These are phyloP conservation scores for Lerista edwardsae DNA, from an alignment of 2,797 vertebrate genomes.

Conservation along the genomic window DNA sequence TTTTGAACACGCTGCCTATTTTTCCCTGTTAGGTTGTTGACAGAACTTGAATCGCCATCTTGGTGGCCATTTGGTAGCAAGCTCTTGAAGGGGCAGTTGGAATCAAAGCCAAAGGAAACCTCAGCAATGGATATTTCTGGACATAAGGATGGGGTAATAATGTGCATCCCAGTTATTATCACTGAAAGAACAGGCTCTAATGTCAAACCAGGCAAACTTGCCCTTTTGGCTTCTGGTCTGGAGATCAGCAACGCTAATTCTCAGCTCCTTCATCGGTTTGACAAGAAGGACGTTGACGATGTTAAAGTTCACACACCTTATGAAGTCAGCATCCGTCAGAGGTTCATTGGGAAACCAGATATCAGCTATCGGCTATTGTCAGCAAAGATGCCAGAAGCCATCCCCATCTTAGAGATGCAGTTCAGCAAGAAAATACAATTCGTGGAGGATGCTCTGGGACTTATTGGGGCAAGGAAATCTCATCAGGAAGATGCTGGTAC, in stretches of 20 bases:
- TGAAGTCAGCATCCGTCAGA: constrained; percentile 88
- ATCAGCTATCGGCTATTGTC: constrained; percentile 85
- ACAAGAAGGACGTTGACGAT: constrained; percentile 87
- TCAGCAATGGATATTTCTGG: constrained; percentile 1
- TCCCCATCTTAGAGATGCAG: constrained; percentile 86
- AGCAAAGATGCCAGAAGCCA: constrained; percentile 86
- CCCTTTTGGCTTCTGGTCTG: constrained; percentile 83
- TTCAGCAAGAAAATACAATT: constrained; percentile 89
- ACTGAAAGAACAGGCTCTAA: constrained; percentile 78
- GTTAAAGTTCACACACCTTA: constrained; percentile 87
- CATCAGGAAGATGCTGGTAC: constrained; percentile 74
- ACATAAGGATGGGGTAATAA: constrained; percentile 78
- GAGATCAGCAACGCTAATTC: constrained; percentile 83
- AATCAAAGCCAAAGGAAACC: constrained; percentile 68
- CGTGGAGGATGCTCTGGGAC: constrained; percentile 76
- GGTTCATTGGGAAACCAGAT: constrained; percentile 91
- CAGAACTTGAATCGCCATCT: constrained; percentile 89
- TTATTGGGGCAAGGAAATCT: constrained; percentile 71
- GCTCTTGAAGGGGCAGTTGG: constrained; percentile 83
- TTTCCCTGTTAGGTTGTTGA: constrained; percentile 81
- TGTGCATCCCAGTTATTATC: constrained; percentile 85
- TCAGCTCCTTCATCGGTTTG: constrained; percentile 85
- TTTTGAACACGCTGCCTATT: background rate
- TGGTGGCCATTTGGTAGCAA: constrained; percentile 95
- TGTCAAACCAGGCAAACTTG: constrained; percentile 84